A percentile compares a stretch with the other conserved stretches of the same genome.
Conservation (phyloP, 2,113 vertebrate species). For the Pelvicachromis taeniatus region DNA sequence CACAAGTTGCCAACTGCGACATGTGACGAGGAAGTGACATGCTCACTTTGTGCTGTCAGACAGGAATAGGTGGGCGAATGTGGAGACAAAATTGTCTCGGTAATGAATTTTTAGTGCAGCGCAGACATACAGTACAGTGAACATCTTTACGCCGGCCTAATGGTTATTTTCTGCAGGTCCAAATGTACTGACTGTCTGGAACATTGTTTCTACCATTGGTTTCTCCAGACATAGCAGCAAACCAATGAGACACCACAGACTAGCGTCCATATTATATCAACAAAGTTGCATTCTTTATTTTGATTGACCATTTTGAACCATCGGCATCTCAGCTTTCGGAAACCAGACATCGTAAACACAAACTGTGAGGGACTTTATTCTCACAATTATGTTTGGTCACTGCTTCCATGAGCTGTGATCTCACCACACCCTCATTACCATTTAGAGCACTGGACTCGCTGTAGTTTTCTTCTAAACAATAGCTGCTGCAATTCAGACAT, state of each 20-base stretch:
- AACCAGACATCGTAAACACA: not conserved
- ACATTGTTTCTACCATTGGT: not conserved
- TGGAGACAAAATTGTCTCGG: not conserved
- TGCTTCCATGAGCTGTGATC: not conserved
- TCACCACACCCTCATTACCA: not conserved
- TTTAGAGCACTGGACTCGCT: not conserved
- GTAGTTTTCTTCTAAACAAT: not conserved
- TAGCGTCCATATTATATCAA: not conserved
- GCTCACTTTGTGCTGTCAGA: not conserved
- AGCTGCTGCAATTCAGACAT: not conserved
- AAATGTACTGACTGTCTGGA: not conserved
- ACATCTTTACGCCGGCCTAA: not conserved
- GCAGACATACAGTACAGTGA: not conserved
- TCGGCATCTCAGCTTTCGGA: not conserved
- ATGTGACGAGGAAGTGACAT: not conserved
- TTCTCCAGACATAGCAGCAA: not conserved
- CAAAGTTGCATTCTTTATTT: not conserved
- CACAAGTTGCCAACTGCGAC: not conserved
- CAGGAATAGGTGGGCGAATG: not conserved
- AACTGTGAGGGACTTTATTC: not conserved
- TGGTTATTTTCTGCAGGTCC: not conserved
- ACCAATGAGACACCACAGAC: not conserved
- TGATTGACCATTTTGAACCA: not conserved
- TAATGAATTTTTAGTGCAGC: constrained; percentile 7
- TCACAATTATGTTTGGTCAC: not conserved